Base-by-base conservation (phyloP, 2,797 vertebrate genomes). In the Sebastes oblongus region DNA sequence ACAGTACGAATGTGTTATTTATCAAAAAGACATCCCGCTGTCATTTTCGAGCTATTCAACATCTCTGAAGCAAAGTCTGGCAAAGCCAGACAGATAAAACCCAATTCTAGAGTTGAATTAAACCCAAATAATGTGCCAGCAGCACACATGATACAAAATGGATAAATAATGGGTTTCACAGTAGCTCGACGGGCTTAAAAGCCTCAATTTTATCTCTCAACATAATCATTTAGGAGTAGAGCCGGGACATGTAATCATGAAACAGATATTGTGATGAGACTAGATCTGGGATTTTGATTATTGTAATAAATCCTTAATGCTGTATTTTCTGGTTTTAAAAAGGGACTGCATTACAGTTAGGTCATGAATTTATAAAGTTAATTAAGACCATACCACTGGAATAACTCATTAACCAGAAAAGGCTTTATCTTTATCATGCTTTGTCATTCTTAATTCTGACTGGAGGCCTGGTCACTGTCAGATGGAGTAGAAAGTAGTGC, bases 91-190 rank as follows among this genome's bases (percentile, higher is more conserved):
- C 39, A 58, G 36, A 74, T 75, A 50, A 60, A 65, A 60, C 20
- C 27, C 24, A 52, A 46, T 70, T 64, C 46, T 36, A 13, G 6
- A 34, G 14, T 50, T 75, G 50, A 79, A 81, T 68, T 52, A 64
- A 65, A 66, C 14, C n/a, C 42, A 71, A 66, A 64, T 56, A 50
- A 70, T 64, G 61, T 60, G 58, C 70, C 70, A 59, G 39, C 72
- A 65, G 78, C 64, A 67, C n/a, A 83, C 14, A 71, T 22, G 14
- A 75, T 24, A 79, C 69, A 66, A 65, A 83, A 79, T 68, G 61
- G 18, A 13, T 55, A 56, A 74, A 66, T 78, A 81, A 76, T 77
- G 10, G 54, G 54, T 46, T 75, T 61, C 46, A 76, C 25, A 68
- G 65, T 29, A 27, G 56, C 69, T 52, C 22, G 24, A 85, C 68